phyloP scores from a whole-genome alignment of 2,797 vertebrate genomes.

The Anabas testudineus region DNA sequence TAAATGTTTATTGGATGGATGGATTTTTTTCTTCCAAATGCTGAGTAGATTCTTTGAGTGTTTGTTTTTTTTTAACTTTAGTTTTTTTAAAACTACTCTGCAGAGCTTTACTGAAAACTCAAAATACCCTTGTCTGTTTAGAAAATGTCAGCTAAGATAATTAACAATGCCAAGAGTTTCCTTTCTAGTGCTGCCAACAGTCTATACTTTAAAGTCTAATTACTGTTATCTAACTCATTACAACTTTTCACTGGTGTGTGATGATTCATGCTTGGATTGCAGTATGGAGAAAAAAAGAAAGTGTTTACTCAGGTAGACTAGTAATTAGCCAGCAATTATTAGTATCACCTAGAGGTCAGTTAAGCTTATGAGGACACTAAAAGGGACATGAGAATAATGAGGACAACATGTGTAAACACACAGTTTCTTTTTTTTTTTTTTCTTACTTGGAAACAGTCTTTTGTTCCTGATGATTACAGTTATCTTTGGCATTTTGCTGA shows the following conservation, averaged over 20 bases:
- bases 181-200: slow-evolving; percentile 50
- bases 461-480: slow-evolving; percentile 31
- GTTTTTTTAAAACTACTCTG: not conserved
- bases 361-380: slow-evolving; percentile 50
- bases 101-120: slow-evolving; percentile 16
- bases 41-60: not conserved
- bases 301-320: slow-evolving; percentile 77
- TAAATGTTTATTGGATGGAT: not conserved
- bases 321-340: slow-evolving; percentile 79
- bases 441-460: slow-evolving; percentile 29
- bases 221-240: slow-evolving; percentile 76
- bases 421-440: slow-evolving; percentile 23
- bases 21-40: not conserved
- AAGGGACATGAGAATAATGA: slow-evolving; percentile 42
- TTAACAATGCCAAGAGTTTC: slow-evolving; percentile 50
- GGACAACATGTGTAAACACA: slow-evolving; percentile 40
- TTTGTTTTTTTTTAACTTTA: slow-evolving; percentile 2
- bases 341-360: slow-evolving; percentile 74
- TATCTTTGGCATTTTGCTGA: slow-evolving; percentile 16
- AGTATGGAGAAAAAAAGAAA: slow-evolving; percentile 29
- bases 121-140: slow-evolving; percentile 24
- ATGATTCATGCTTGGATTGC: slow-evolving; percentile 75
- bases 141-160: slow-evolving; percentile 63
- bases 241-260: slow-evolving; percentile 56
- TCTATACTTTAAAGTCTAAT: slow-evolving; percentile 69